Evolutionary conservation across 1,140 invertebrate genomes (phyloP), one percentile per base, ranked within the genome.

Genomic region (Mactra quadrangularis): DNA sequence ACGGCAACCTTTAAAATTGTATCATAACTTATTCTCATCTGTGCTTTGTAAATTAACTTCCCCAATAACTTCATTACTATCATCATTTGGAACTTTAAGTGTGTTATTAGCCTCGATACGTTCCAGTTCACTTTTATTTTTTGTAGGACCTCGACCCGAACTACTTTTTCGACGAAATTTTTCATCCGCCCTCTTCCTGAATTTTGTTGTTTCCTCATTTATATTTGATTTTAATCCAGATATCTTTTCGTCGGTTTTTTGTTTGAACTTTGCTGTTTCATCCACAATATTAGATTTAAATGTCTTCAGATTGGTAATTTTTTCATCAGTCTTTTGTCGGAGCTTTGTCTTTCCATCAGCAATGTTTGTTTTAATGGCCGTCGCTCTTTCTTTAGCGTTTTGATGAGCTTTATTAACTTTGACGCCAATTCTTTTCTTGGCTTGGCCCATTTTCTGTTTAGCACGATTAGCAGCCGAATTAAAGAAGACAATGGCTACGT

Each of bases 401-500:
- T 33, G 64, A 15, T 45, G 41, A 19, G 68, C 70, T 52, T 82
- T 35, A 15, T 76, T 53, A 17, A 45, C 82, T 52, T 75, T 76
- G n/a, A 60, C 60, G 27, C 53, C 60, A 35, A 76, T 68, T 47
- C 68, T 75, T 60, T 47, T 59, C 50, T 70, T 83, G 3, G 71
- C 82, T 33, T 75, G 52, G 13, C 60, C 53, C 0, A 82, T 64
- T 33, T 45, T 57, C 52, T 50, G n/a, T 47, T 79, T 86, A 6
- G 85, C 82, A 33, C 71, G 70, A 9, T 59, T 22, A 25, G 71
- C 78, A 41, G 53, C 59, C 13, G 52, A 41, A 27, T 53, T 52
- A 45, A 87, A 78, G 52, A 82, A 87, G 50, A 87, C 87, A 68
- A 89, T 85, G 47, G 99, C 97, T 31, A 99, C 97, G 89, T 98